These are phyloP conservation scores for Sycophaga agraensis DNA, from an alignment of 1,140 invertebrate species.

Conservation along the genomic window DNA sequence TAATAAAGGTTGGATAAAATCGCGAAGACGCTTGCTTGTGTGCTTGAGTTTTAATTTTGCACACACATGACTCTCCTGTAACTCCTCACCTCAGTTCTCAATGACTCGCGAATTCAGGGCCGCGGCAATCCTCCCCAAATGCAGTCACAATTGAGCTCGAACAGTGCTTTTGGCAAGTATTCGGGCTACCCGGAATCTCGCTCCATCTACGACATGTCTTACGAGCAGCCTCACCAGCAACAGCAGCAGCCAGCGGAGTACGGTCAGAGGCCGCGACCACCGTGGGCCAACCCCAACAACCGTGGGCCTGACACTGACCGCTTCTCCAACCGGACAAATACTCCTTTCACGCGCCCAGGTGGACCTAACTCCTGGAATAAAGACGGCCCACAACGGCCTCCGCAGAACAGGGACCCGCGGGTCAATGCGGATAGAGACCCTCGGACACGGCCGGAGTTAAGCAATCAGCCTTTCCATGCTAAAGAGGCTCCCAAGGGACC, in stretches of 20 bases:
- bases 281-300: background rate
- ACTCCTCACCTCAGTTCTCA: no score
- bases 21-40: no score
- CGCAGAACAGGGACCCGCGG: slow-evolving; percentile 10
- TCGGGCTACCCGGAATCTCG: slow-evolving; percentile 10
- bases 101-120: no score
- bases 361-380: slow-evolving; percentile 20
- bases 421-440: background rate
- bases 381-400: background rate
- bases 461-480: background rate
- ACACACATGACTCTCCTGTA: no score
- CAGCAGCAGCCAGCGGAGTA: background rate
- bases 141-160: slow-evolving; percentile 7
- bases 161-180: slow-evolving; percentile 9
- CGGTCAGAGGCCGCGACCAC: background rate
- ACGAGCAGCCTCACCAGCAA: background rate
- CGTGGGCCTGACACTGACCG: background rate
- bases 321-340: background rate
- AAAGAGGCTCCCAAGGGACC: slow-evolving; percentile 3
- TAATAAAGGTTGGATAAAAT: no score
- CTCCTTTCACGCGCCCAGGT: background rate
- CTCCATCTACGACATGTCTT: background rate
- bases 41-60: no score
- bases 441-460: background rate
- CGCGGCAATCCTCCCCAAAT: slow-evolving; percentile 4